phyloP scores from a whole-genome alignment of 2,113 vertebrate species.

The Paramormyrops kingsleyae region DNA sequence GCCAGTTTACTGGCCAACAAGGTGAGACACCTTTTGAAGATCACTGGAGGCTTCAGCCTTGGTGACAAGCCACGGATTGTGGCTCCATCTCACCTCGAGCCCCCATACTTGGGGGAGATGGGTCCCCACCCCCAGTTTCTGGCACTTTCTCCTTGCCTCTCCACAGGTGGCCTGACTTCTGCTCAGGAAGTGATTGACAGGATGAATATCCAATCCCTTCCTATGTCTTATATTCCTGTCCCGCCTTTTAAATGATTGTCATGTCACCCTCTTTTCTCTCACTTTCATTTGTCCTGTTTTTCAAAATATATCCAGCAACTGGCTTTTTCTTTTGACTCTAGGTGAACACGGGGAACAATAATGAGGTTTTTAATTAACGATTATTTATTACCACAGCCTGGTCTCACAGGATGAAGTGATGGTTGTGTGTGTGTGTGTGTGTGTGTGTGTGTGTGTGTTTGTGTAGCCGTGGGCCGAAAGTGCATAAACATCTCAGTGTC shows the following conservation, averaged over 20 bases:
- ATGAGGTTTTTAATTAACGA: not conserved
- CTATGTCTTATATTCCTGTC: not conserved
- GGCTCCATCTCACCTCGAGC: not conserved
- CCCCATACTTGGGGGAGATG: not conserved
- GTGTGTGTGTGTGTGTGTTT: not conserved
- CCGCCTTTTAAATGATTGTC: not conserved
- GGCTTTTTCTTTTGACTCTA: not conserved
- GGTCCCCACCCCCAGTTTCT: conserved; percentile 9
- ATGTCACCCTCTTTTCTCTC: not conserved
- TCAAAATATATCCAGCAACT: not conserved
- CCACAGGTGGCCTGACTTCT: not conserved
- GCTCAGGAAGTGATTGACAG: not conserved
- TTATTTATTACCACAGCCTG: not conserved
- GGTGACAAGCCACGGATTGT: conserved; percentile 31
- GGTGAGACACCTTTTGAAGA: conserved; percentile 26
- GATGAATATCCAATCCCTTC: not conserved
- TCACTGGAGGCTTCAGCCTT: conserved; percentile 38
- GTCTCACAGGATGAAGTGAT: not conserved
- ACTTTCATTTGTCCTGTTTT: not conserved
- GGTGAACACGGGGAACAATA: not conserved
- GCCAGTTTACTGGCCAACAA: conserved; percentile 35
- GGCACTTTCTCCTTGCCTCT: not conserved
- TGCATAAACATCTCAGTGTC: not conserved
- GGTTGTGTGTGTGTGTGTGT: not conserved
- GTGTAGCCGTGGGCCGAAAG: not conserved